A percentile compares a stretch with the other conserved stretches of the same genome.
These are phyloP conservation scores for Valencia hispanica DNA, from an alignment of 2,797 vertebrate species.

Conservation along the genomic window DNA sequence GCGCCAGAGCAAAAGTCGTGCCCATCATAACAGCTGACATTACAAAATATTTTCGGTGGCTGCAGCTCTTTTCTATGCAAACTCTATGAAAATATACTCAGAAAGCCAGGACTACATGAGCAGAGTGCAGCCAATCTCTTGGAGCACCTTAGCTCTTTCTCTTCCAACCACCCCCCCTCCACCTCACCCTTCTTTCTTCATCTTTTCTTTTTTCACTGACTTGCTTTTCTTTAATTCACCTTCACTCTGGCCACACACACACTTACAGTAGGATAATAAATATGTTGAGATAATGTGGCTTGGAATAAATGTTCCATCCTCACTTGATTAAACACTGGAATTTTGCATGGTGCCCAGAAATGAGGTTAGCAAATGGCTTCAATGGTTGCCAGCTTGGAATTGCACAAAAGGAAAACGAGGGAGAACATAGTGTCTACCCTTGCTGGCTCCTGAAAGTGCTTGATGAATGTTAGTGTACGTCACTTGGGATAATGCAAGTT, in stretches of 20 bases:
- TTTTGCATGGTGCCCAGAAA: conserved; percentile 85
- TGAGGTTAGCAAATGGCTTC: conserved; percentile 86
- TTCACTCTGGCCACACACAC: conserved; percentile 79
- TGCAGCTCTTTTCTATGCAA: conserved; percentile 66
- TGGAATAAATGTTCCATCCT: conserved; percentile 82
- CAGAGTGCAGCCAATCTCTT: conserved; percentile 60
- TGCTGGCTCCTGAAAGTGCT: conserved; percentile 76
- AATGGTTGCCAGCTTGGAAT: conserved; percentile 83
- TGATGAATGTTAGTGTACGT: conserved; percentile 84
- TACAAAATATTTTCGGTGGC: conserved; percentile 78
- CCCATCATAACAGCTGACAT: conserved; percentile 77
- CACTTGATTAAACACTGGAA: conserved; percentile 88
- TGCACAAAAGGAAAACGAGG: conserved; percentile 80
- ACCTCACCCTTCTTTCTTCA: conserved; percentile 17
- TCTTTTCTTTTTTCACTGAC: conserved; percentile 30
- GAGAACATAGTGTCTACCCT: conserved; percentile 80
- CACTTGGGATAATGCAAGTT: conserved; percentile 81
- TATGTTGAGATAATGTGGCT: conserved; percentile 87
- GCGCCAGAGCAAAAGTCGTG: conserved; percentile 65
- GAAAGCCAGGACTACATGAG: conserved; percentile 63
- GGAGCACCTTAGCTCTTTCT: conserved; percentile 61
- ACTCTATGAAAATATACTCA: conserved; percentile 70
- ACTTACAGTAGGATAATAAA: conserved; percentile 85
- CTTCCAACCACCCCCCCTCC: conserved; percentile 30
- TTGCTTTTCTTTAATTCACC: conserved; percentile 67